A percentile compares a stretch with the other conserved stretches of the same genome.
These are phyloP conservation scores for Galago senegalensis DNA, from an alignment of 2,797 vertebrate genomes.

Conservation along the genomic window DNA sequence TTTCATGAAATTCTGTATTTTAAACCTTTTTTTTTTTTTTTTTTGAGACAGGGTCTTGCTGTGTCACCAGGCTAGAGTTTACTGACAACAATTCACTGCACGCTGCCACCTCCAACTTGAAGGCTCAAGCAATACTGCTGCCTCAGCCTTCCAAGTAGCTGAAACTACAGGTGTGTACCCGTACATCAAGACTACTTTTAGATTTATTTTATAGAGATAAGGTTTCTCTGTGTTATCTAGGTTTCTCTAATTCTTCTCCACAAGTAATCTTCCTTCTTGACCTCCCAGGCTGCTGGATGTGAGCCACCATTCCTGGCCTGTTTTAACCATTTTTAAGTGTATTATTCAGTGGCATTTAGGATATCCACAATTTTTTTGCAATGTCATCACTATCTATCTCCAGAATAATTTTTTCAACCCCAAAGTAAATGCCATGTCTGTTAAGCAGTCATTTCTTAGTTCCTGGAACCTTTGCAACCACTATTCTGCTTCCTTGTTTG, in stretches of 20 bases:
- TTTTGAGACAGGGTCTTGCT: neutral
- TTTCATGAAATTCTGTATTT: neutral
- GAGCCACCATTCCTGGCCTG: neutral
- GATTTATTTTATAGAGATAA: neutral
- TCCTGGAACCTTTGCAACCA: no score
- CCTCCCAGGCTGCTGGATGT: neutral
- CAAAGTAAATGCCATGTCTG: neutral
- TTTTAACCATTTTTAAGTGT: neutral
- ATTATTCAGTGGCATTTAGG: neutral
- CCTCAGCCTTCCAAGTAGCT: neutral
- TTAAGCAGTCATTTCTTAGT: neutral
- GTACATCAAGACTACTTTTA: neutral
- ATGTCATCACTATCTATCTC: neutral
- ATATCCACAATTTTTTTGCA: neutral
- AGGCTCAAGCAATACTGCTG: neutral
- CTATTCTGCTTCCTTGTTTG: neutral
- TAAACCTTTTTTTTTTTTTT: neutral
- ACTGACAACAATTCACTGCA: accelerated
- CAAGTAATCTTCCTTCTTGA: neutral
- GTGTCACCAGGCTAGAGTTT: neutral
- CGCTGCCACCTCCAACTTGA: neutral
- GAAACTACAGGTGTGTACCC: neutral
- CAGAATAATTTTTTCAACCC: no score
- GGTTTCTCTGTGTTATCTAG: neutral
- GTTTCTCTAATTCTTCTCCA: neutral